Conservation (phyloP, 2,888 invertebrate species). For the Scaptomyza parva region DNA sequence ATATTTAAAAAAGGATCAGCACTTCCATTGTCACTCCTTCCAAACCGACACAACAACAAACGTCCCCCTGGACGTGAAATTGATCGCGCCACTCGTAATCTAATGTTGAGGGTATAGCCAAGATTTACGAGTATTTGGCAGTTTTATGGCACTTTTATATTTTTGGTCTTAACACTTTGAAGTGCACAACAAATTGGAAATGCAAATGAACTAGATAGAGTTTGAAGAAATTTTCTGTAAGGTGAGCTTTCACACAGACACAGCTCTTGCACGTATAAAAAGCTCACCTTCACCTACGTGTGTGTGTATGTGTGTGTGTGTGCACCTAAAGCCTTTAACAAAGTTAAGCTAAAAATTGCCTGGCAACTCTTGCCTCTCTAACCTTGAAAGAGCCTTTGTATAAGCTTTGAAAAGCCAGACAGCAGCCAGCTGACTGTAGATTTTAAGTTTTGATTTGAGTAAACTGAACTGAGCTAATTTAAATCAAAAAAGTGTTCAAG, state of each 20-base stretch:
- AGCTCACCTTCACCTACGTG: constrained; percentile 2
- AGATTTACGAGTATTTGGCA: constrained; percentile 58
- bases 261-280: not conserved
- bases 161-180: constrained; percentile 46
- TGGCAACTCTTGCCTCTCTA: constrained; percentile 38
- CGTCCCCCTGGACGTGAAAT: constrained; percentile 64
- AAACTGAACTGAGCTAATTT: constrained; percentile 70
- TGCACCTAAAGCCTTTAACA: not conserved
- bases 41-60: constrained; percentile 33
- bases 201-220: constrained; percentile 39
- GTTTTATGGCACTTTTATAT: constrained; percentile 56
- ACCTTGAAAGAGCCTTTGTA: constrained; percentile 50
- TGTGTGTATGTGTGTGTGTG: too few relatives aligned
- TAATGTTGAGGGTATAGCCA: constrained; percentile 50
- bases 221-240: too few relatives aligned
- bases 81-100: constrained; percentile 70
- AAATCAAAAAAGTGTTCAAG: constrained; percentile 80
- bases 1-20: constrained; percentile 40
- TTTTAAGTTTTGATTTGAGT: constrained; percentile 61
- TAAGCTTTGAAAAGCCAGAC: constrained; percentile 8
- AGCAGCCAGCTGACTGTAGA: constrained; percentile 35
- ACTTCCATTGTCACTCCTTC: constrained; percentile 71
- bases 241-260: constrained; percentile 16
- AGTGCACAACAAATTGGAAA: constrained; percentile 30
- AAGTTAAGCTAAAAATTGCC: constrained; percentile 23